These are phyloP conservation scores for Ancistrus triradiatus DNA, from an alignment of 2,113 vertebrate genomes.

Conservation along the genomic window DNA sequence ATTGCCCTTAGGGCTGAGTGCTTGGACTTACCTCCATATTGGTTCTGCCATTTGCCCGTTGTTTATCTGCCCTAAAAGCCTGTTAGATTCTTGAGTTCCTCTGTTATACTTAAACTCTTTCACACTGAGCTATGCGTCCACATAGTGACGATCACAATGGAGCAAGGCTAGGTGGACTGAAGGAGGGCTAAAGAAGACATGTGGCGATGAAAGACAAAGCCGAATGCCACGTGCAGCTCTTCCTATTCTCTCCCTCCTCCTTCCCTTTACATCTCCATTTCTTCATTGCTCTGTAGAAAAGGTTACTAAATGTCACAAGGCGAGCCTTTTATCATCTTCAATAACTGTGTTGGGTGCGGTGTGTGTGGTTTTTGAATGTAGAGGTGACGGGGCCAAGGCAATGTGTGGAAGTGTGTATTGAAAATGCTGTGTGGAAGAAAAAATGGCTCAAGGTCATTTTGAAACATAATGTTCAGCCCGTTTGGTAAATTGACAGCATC, in stretches of 20 bases:
- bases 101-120: conserved; percentile 22
- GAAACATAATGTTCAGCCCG: not conserved
- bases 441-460: not conserved
- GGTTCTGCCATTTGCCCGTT: no score
- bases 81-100: no score
- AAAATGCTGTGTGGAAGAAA: not conserved
- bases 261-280: conserved; percentile 45
- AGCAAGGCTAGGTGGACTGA: conserved; percentile 10
- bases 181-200: conserved; percentile 46
- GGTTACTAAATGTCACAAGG: conserved; percentile 81
- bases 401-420: conserved; percentile 6
- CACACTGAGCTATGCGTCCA: conserved; percentile 16
- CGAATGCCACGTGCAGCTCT: conserved; percentile 51
- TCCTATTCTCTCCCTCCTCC: conserved; percentile 46
- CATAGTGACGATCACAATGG: conserved; percentile 26
- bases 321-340: conserved; percentile 77
- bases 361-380: conserved; percentile 19
- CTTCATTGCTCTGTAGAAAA: conserved; percentile 65
- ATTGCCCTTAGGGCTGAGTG: no score
- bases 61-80: no score
- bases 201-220: conserved; percentile 54
- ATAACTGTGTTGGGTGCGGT: conserved; percentile 53
- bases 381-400: conserved; percentile 9
- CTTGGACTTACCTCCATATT: no score
- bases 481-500: no score